Evolutionary conservation across 2,888 invertebrate species (phyloP).

Genomic region (Melanophora roralis): DNA sequence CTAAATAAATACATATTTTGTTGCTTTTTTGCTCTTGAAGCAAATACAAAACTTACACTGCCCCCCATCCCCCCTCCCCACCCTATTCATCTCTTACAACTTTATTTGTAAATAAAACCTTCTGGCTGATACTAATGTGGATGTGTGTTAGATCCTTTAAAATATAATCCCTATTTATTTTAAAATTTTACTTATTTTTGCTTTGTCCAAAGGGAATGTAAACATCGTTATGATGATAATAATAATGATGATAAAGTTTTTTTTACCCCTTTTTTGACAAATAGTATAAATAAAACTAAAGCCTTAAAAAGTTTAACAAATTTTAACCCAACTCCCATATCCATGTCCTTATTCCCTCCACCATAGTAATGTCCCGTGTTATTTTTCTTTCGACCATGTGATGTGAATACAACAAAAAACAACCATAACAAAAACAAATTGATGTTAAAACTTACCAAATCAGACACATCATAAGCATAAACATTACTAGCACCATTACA

Average conservation of each 20-base stretch:
- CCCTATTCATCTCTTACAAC: background rate
- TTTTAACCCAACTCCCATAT: background rate
- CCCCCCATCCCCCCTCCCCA: no score
- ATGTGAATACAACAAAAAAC: slow-evolving; percentile 24
- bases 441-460: slow-evolving; percentile 55
- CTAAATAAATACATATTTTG: slow-evolving; percentile 39
- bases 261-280: slow-evolving; percentile 36
- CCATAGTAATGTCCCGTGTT: slow-evolving; percentile 22
- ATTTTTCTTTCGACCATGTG: slow-evolving; percentile 38
- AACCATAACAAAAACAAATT: slow-evolving; percentile 45
- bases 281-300: slow-evolving; percentile 57
- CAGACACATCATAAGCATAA: slow-evolving; percentile 62
- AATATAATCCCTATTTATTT: slow-evolving; percentile 51
- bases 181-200: slow-evolving; percentile 42
- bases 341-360: no score
- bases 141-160: slow-evolving; percentile 1
- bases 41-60: no score
- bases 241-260: slow-evolving; percentile 13
- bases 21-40: background rate
- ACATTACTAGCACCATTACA: slow-evolving; percentile 61
- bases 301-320: slow-evolving; percentile 49
- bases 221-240: no score
- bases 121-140: background rate
- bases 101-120: slow-evolving; percentile 19
- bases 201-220: background rate